Base-by-base conservation (phyloP, 1,140 invertebrate genomes). In the Pteromalus puparum region DNA sequence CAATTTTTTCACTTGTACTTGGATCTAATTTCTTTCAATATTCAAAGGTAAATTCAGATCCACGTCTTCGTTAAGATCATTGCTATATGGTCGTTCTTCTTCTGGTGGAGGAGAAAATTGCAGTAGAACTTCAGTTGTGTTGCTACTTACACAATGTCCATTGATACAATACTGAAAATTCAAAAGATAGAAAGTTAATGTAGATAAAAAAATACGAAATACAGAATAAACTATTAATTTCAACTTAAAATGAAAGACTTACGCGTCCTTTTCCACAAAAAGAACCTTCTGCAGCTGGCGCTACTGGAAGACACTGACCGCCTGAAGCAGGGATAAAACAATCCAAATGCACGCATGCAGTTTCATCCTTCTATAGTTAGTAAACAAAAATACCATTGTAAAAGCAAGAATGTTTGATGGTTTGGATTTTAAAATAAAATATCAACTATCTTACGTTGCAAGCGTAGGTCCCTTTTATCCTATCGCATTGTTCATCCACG, bases 261-360 rank as follows among this genome's bases (percentile, higher is more conserved):
- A 98, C 97, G 93, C 97, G 96, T 88, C 96, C 96, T 91, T 97
- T 96, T 26, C 97, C 97, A 92, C 97, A 98, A 1, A 96, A 94
- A 10, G 97, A 98, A n/a, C 97, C 97, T 93, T 98, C 97, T 9
- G 97, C 97, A 18, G 97, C 97, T 7, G 97, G 97, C 86, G 97
- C 92, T 92, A 97, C 97, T 77, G 97, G 97, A 67, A 97, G 96
- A 93, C 97, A 98, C 90, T 97, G 97, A 3, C 97, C 97, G 86
- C 53, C 30, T n/a, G 26, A 30, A 5, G 26, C 81, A 1, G 86
- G 86, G 34, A 87, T 83, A 13, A 74, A 77, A 28, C 90, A 91
- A 0, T 89, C 74, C 12, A 91, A 83, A 42, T 73, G 67, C 46
- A 83, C 78, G 67, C 90, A 90, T 0, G 88, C 87, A 10, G 65